Percentiles rank a stretch among this genome's conserved stretches.
Conservation (phyloP, 2,797 vertebrate genomes). For the Peromyscus attwateri region DNA sequence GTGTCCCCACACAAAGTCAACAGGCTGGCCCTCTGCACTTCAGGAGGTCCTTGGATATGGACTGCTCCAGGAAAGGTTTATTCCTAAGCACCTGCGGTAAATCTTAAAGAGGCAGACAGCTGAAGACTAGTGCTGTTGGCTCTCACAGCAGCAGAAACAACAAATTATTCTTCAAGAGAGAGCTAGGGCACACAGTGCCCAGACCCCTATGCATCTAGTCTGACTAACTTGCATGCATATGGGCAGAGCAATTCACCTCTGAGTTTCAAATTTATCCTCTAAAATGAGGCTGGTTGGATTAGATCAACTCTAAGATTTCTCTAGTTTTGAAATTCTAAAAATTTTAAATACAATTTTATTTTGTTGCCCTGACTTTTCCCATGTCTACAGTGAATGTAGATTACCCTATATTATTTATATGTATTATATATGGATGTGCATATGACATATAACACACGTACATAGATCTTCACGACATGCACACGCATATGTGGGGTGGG, state of each 20-base stretch:
- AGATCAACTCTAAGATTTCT: constrained; percentile 10
- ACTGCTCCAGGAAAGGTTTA: not conserved
- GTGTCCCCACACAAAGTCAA: not conserved
- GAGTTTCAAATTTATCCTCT: not conserved
- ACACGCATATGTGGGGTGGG: not conserved
- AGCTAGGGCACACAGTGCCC: not conserved
- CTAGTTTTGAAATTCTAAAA: not conserved
- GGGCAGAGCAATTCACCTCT: not conserved
- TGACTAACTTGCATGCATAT: not conserved
- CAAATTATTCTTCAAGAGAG: not conserved
- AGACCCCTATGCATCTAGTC: not conserved
- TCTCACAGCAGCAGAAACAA: not conserved
- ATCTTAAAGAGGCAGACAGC: not conserved
- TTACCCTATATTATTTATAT: not conserved
- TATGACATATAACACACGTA: not conserved
- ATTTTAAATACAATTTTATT: not conserved
- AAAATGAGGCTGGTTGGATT: not conserved
- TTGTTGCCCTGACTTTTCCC: constrained; percentile 31
- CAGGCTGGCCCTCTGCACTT: not conserved
- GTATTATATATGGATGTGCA: not conserved
- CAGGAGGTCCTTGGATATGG: not conserved
- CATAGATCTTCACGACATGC: not conserved
- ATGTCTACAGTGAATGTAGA: constrained; percentile 30
- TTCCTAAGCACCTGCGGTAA: not conserved
- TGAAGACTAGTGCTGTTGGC: not conserved